phyloP scores from a whole-genome alignment of 2,113 vertebrate species.

The Clarias gariepinus region DNA sequence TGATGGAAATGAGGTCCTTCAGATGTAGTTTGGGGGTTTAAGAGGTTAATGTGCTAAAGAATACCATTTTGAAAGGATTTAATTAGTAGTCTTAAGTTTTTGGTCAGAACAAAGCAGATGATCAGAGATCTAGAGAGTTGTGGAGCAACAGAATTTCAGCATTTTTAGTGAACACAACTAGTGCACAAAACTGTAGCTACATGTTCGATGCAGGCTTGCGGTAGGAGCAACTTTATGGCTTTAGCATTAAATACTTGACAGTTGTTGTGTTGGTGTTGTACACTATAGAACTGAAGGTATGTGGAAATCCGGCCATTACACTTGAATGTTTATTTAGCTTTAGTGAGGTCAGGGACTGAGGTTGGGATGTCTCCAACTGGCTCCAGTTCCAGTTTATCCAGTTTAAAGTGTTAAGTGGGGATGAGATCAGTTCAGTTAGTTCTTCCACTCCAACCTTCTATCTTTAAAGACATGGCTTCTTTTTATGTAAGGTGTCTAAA shows the following conservation, averaged over 20 bases:
- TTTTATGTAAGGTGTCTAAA: background rate
- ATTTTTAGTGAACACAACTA: background rate
- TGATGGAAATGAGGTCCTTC: background rate
- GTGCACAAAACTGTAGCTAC: background rate
- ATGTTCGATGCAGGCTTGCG: background rate
- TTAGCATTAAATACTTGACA: background rate
- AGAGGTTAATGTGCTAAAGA: background rate
- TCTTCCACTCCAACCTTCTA: background rate
- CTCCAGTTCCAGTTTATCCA: background rate
- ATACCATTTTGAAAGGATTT: background rate
- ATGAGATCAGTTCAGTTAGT: background rate
- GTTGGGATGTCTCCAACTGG: background rate
- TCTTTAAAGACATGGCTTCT: background rate
- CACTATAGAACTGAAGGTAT: background rate
- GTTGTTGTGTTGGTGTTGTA: background rate
- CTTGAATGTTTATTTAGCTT: background rate
- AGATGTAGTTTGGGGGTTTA: background rate
- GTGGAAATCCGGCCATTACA: background rate
- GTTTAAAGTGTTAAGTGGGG: background rate
- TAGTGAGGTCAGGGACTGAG: background rate
- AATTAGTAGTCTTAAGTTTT: background rate
- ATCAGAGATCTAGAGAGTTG: background rate
- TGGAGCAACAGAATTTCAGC: too few species aligned
- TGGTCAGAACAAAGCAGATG: background rate
- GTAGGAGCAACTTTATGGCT: background rate